Evolutionary conservation across 2,113 vertebrate species (phyloP).

Genomic region (Brachyistius frenatus): DNA sequence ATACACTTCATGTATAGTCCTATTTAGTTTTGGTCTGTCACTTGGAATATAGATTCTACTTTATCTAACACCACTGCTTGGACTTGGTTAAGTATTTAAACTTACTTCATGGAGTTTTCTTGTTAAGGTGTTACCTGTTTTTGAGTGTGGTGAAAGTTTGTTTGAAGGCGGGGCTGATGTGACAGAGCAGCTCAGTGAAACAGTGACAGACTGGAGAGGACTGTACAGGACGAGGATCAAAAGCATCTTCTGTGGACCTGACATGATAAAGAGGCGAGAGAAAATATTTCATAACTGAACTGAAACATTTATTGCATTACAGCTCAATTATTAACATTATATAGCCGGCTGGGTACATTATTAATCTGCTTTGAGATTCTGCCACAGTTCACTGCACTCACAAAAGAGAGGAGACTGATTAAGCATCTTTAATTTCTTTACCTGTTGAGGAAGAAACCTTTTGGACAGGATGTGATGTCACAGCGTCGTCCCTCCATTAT

Average conservation of each 20-base stretch:
- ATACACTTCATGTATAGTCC: not conserved
- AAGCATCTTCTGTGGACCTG: slow-evolving; percentile 83
- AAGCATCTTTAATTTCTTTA: slow-evolving; percentile 41
- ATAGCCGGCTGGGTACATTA: not conserved
- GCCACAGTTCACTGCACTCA: not conserved
- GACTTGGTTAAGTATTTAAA: not conserved
- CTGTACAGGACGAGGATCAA: slow-evolving; percentile 83
- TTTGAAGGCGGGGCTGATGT: slow-evolving; percentile 85
- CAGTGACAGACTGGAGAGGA: slow-evolving; percentile 82
- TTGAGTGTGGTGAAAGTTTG: slow-evolving; percentile 73
- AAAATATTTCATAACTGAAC: not conserved
- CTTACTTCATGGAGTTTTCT: not conserved
- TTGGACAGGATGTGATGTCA: slow-evolving; percentile 86
- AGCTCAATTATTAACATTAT: no score
- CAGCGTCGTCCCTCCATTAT: slow-evolving; percentile 84
- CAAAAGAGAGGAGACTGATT: not conserved
- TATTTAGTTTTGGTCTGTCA: not conserved
- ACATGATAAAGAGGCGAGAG: not conserved
- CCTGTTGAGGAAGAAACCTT: slow-evolving; percentile 88
- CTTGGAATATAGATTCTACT: not conserved
- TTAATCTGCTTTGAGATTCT: no score
- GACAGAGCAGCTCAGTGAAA: slow-evolving; percentile 84
- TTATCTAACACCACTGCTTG: not conserved
- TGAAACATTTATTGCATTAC: no score
- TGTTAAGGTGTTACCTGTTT: slow-evolving; percentile 73